Evolutionary conservation across 1,140 invertebrate species (phyloP).

Genomic region (Listronotus oregonensis): DNA sequence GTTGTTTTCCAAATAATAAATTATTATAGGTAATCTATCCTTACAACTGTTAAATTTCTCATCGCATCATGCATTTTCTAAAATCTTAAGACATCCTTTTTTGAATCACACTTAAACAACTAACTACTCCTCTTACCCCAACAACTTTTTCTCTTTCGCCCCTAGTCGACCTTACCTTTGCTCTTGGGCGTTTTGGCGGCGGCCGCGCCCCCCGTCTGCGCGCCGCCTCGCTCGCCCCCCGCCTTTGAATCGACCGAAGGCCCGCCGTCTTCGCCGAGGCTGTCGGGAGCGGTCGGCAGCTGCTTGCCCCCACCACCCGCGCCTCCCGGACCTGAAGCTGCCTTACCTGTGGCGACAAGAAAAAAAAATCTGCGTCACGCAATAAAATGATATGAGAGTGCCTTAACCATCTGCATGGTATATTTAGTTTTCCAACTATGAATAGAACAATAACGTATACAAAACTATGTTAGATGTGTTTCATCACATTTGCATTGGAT

Average conservation of each 20-base stretch:
- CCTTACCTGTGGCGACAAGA: background rate
- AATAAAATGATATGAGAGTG: background rate
- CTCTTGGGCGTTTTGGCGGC: slow-evolving; percentile 59
- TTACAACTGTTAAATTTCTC: no score
- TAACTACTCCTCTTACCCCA: background rate
- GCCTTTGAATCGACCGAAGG: slow-evolving; percentile 63
- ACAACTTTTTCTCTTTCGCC: slow-evolving; percentile 14
- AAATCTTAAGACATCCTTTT: no score
- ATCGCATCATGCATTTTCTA: no score
- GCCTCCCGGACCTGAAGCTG: slow-evolving; percentile 54
- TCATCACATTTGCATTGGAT: no score
- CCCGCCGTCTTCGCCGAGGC: slow-evolving; percentile 62
- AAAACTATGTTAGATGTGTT: no score
- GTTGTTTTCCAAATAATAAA: no score
- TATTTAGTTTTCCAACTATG: no score
- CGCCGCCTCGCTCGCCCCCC: slow-evolving; percentile 57
- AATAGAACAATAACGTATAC: no score
- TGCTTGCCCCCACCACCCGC: slow-evolving; percentile 61
- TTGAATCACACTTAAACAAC: no score
- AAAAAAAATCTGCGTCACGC: background rate
- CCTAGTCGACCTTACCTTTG: slow-evolving; percentile 56
- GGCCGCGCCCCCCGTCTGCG: slow-evolving; percentile 49
- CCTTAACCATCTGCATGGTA: no score
- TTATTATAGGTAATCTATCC: no score
- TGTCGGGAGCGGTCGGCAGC: slow-evolving; percentile 60